These are phyloP conservation scores for Heliconius congener DNA, from an alignment of 1,140 invertebrate species.

Conservation along the genomic window DNA sequence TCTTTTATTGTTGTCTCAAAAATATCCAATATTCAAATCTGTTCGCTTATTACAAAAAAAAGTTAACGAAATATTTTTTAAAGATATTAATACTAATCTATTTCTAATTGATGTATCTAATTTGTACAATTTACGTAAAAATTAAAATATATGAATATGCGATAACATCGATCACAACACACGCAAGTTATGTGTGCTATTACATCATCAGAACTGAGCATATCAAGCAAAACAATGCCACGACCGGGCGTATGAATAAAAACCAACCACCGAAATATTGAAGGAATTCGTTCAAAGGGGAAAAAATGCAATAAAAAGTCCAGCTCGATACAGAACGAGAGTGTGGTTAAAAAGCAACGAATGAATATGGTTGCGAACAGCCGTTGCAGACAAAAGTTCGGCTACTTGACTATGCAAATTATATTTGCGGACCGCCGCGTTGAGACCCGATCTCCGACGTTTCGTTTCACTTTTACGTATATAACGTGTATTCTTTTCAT, in stretches of 20 bases:
- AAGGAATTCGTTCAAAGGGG: conserved; percentile 80
- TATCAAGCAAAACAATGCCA: conserved; percentile 76
- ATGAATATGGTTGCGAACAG: conserved; percentile 79
- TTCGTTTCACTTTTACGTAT: conserved; percentile 75
- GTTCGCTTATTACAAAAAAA: neutral
- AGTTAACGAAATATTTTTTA: neutral
- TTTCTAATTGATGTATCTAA: too few relatives aligned
- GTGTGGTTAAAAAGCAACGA: conserved; percentile 80
- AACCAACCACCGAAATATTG: conserved; percentile 79
- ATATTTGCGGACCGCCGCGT: conserved; percentile 78
- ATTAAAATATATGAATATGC: neutral
- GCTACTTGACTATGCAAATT: conserved; percentile 81
- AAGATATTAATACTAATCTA: neutral
- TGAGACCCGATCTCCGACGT: conserved; percentile 72
- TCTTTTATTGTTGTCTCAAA: conserved; percentile 54
- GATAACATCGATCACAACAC: neutral
- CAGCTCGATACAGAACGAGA: conserved; percentile 72
- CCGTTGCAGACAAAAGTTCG: conserved; percentile 78
- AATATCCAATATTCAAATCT: neutral
- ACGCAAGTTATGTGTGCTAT: neutral
- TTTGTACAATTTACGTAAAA: too few relatives aligned
- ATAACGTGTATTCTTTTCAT: conserved; percentile 80
- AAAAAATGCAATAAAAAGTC: conserved; percentile 80
- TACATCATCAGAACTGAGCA: conserved; percentile 20
- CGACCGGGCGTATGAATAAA: conserved; percentile 75